These are phyloP conservation scores for Ciconia nigra DNA, from an alignment of 2,797 vertebrate species.

Conservation along the genomic window DNA sequence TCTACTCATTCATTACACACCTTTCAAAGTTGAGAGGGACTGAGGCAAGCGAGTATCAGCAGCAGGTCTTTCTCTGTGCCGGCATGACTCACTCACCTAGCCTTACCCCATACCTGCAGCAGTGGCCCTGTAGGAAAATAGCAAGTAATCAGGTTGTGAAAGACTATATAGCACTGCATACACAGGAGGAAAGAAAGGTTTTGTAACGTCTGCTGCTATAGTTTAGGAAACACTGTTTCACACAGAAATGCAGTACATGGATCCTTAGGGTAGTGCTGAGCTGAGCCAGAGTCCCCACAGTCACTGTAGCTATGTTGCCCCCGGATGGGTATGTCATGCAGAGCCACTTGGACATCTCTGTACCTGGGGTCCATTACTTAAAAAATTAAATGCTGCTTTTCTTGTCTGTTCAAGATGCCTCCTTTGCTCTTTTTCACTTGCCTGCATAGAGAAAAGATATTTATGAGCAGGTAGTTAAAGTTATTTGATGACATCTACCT, in stretches of 20 bases:
- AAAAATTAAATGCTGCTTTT: not conserved
- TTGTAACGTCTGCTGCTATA: not conserved
- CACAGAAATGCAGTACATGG: fast-evolving
- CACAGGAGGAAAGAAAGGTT: not conserved
- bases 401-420: not conserved
- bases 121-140: not conserved
- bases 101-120: not conserved
- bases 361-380: not conserved
- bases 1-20: not conserved
- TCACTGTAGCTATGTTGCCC: not conserved
- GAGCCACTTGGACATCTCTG: not conserved
- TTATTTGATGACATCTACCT: not conserved
- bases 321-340: not conserved
- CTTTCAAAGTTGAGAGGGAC: not conserved
- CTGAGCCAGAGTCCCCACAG: not conserved
- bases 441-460: not conserved
- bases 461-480: not conserved
- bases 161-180: not conserved
- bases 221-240: not conserved
- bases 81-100: not conserved
- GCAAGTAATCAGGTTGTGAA: not conserved
- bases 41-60: not conserved
- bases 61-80: not conserved
- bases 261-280: not conserved
- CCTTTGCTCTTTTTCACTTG: not conserved